A percentile compares a stretch with the other conserved stretches of the same genome.
Conservation (phyloP, 2,888 invertebrate species). For the Schrankia costaestrigalis region DNA sequence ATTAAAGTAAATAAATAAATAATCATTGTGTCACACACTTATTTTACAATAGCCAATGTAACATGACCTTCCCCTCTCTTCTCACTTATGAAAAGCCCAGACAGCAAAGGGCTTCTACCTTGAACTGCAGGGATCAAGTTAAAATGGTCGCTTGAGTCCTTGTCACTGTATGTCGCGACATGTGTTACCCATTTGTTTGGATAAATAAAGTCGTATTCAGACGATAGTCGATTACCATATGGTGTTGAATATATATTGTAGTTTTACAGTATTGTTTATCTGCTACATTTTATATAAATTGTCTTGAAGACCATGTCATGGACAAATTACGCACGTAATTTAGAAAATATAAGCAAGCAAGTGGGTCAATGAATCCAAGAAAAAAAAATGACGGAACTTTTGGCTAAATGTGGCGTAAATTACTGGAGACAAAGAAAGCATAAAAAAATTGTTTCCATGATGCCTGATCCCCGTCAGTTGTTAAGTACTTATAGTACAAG, state of each 20-base stretch:
- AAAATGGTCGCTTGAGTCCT: constrained; percentile 50
- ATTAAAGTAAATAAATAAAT: constrained; percentile 65
- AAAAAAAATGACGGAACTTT: too few relatives aligned
- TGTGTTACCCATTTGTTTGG: constrained; percentile 72
- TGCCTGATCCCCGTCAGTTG: too few relatives aligned
- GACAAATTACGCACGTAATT: too few relatives aligned
- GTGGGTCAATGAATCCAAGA: too few relatives aligned
- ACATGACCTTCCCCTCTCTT: constrained; percentile 21
- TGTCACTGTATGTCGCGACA: constrained; percentile 72
- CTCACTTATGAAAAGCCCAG: neutral
- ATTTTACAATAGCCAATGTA: constrained; percentile 33
- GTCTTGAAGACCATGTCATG: too few relatives aligned
- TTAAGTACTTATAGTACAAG: too few relatives aligned
- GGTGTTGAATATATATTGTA: constrained; percentile 33
- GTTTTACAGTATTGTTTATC: constrained; percentile 13
- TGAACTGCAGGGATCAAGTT: constrained; percentile 22
- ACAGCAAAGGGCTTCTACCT: constrained; percentile 1
- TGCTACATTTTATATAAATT: too few relatives aligned
- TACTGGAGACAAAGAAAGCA: too few relatives aligned
- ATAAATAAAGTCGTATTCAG: constrained; percentile 67
- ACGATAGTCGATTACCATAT: constrained; percentile 53
- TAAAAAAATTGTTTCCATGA: too few relatives aligned
- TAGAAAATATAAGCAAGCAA: too few relatives aligned
- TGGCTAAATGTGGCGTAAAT: too few relatives aligned
- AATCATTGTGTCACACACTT: constrained; percentile 67